A percentile compares a stretch with the other conserved stretches of the same genome.
Evolutionary conservation across 2,888 invertebrate species (phyloP).

Genomic region (Polyploca ridens): DNA sequence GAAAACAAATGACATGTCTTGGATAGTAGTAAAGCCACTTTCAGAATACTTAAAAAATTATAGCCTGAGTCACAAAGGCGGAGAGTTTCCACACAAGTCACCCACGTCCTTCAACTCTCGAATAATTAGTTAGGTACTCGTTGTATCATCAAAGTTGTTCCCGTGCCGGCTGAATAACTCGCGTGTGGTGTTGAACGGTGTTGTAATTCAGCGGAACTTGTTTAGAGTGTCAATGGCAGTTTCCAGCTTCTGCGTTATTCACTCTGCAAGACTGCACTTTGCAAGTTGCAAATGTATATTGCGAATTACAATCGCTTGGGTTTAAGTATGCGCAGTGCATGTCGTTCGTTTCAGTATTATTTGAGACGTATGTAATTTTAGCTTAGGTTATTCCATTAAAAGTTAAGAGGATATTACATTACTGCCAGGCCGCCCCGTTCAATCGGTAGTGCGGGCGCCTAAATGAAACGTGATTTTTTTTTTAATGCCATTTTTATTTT

Average conservation of each 20-base stretch:
- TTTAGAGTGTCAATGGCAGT: slow-evolving; percentile 63
- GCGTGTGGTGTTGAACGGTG: slow-evolving; percentile 40
- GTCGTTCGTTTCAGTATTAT: background rate
- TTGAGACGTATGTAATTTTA: background rate
- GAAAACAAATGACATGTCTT: no score
- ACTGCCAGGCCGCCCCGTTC: no score
- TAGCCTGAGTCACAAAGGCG: slow-evolving; percentile 18
- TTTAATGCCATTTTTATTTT: no score
- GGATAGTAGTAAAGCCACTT: background rate
- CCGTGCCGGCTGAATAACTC: slow-evolving; percentile 45
- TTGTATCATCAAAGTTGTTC: slow-evolving; percentile 58
- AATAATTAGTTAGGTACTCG: slow-evolving; percentile 58
- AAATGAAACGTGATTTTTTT: no score
- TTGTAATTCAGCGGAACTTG: slow-evolving; percentile 59
- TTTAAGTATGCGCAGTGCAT: background rate
- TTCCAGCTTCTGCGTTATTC: slow-evolving; percentile 50
- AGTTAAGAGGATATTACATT: no score
- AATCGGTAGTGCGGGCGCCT: no score
- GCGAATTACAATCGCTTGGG: slow-evolving; percentile 2
- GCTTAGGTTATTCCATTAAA: no score
- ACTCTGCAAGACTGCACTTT: slow-evolving; percentile 42
- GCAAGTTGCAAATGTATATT: slow-evolving; percentile 30
- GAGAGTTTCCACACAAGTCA: slow-evolving; percentile 33
- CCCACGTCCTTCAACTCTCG: slow-evolving; percentile 41
- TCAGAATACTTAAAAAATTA: background rate